These are phyloP conservation scores for Paralichthys olivaceus DNA, from an alignment of 2,113 vertebrate genomes.

Conservation along the genomic window DNA sequence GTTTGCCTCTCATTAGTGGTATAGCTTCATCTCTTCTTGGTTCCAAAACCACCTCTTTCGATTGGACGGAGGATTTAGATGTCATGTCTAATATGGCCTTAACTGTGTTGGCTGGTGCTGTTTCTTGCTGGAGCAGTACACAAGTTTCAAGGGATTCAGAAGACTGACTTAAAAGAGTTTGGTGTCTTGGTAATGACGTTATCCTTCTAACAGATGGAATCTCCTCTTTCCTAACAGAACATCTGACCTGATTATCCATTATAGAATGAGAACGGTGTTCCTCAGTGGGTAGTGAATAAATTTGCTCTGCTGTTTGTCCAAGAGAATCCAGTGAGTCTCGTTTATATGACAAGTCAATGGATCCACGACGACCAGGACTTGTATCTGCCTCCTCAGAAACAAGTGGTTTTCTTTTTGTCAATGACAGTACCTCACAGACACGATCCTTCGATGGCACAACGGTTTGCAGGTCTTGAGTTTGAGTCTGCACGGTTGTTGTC, in stretches of 20 bases:
- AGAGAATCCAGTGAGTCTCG: conserved; percentile 19
- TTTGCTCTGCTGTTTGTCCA: conserved; percentile 5
- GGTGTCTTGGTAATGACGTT: conserved; percentile 28
- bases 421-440: conserved; percentile 57
- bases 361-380: conserved; percentile 34
- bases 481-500: conserved; percentile 2
- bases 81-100: conserved; percentile 67
- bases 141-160: conserved; percentile 30
- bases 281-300: background rate
- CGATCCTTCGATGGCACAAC: conserved; percentile 26
- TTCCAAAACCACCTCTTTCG: conserved; percentile 10
- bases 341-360: conserved; percentile 64
- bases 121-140: conserved; percentile 19
- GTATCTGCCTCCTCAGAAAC: conserved; percentile 24
- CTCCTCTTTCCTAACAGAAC: background rate
- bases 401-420: conserved; percentile 62
- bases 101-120: conserved; percentile 59
- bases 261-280: conserved; percentile 1
- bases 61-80: conserved; percentile 35
- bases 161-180: conserved; percentile 25
- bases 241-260: background rate
- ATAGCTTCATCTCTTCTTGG: conserved; percentile 45
- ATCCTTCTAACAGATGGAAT: conserved; percentile 17
- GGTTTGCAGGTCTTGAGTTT: conserved; percentile 1
- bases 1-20: conserved; percentile 55